Conservation (phyloP, 2,888 invertebrate genomes). For the Catocala fraxini region DNA sequence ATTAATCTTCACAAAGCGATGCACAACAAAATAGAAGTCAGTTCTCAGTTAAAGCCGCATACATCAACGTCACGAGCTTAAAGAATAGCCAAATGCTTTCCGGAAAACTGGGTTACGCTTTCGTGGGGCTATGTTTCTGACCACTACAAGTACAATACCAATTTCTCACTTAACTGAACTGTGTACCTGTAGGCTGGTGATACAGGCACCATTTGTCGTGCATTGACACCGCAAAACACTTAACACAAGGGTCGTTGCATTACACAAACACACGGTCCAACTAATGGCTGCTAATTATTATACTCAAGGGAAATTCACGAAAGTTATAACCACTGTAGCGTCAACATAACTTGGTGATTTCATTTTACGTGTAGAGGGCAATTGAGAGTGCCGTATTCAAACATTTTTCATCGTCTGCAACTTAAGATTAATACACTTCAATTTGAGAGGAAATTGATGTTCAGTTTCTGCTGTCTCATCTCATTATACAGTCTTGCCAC, state of each 20-base stretch:
- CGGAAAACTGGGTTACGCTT: slow-evolving; percentile 25
- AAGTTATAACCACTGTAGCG: neutral
- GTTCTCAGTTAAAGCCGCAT: slow-evolving; percentile 34
- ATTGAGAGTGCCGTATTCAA: slow-evolving; percentile 18
- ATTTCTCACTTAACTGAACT: slow-evolving; percentile 34
- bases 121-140: slow-evolving; percentile 27
- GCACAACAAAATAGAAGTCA: neutral
- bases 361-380: slow-evolving; percentile 13
- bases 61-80: slow-evolving; percentile 39
- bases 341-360: slow-evolving; percentile 13
- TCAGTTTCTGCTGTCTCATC: slow-evolving; percentile 1
- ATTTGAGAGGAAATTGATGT: slow-evolving; percentile 17
- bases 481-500: neutral
- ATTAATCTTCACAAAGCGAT: neutral
- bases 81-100: slow-evolving; percentile 30
- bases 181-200: slow-evolving; percentile 25
- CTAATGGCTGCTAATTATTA: slow-evolving; percentile 17
- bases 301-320: slow-evolving; percentile 12
- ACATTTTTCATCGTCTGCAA: slow-evolving; percentile 10
- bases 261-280: slow-evolving; percentile 3
- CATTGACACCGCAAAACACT: slow-evolving; percentile 20
- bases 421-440: slow-evolving; percentile 13
- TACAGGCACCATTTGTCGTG: slow-evolving; percentile 29
- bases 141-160: slow-evolving; percentile 25
- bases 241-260: slow-evolving; percentile 5